Conservation (phyloP, 2,113 vertebrate species). For the Gnathonemus echidnorhynchus region DNA sequence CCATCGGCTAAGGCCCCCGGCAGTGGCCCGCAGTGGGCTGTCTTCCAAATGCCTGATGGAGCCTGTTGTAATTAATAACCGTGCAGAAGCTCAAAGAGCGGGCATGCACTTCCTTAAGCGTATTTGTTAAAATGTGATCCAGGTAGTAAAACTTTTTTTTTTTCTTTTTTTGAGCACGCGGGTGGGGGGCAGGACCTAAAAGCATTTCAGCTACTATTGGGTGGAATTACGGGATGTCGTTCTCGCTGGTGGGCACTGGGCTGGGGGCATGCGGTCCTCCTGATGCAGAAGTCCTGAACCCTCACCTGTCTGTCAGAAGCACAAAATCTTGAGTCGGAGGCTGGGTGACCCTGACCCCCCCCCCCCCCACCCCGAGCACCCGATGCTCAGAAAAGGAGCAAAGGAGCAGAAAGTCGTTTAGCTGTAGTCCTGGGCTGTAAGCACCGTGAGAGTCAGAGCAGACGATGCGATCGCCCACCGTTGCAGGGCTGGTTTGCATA, state of each 20-base stretch:
- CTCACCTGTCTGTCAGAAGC: constrained; percentile 34
- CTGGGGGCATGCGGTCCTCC: background rate
- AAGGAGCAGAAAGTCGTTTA: background rate
- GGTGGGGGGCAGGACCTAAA: background rate
- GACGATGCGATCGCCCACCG: background rate
- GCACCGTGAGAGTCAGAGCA: background rate
- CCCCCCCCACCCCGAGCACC: constrained; percentile 35
- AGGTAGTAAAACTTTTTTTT: constrained; percentile 2
- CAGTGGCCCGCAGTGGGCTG: background rate
- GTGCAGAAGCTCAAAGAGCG: constrained; percentile 39
- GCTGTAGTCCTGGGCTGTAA: background rate
- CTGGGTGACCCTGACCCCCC: constrained; percentile 48
- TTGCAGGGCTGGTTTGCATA: background rate
- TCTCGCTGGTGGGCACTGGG: background rate
- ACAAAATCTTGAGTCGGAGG: constrained; percentile 46
- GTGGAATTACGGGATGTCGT: background rate
- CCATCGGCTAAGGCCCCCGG: constrained; percentile 53
- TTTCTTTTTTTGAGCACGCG: background rate
- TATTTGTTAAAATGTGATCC: constrained; percentile 28
- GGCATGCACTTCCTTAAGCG: constrained; percentile 23
- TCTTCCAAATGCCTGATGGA: background rate
- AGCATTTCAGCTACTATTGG: background rate
- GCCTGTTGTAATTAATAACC: constrained; percentile 19
- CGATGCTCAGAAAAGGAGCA: background rate
- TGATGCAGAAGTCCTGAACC: constrained; percentile 20